A percentile compares a stretch with the other conserved stretches of the same genome.
Conservation (phyloP, 1,140 invertebrate species). For the Pseudomyrmex cubaensis region DNA sequence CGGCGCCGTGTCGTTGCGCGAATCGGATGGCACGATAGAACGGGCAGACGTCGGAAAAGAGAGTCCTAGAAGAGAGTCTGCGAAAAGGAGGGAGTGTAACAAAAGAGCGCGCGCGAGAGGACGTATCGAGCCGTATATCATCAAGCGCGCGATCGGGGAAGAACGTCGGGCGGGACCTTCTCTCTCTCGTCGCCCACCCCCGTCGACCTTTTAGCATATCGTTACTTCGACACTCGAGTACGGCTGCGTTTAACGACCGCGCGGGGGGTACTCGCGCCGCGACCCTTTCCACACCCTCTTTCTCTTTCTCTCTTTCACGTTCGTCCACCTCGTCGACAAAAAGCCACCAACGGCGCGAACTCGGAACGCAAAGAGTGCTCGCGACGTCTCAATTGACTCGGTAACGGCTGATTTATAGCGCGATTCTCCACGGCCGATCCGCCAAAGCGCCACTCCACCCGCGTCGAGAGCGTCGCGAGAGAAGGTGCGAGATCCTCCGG, state of each 20-base stretch:
- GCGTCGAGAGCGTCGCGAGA: constrained; percentile 39
- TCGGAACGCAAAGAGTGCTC: constrained; percentile 78
- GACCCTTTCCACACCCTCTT: constrained; percentile 43
- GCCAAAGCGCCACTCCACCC: constrained; percentile 33
- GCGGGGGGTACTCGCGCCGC: constrained; percentile 26
- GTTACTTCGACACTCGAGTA: constrained; percentile 80
- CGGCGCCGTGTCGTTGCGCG: constrained; percentile 61
- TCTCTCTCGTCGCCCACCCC: constrained; percentile 44
- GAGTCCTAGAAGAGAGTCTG: constrained; percentile 13
- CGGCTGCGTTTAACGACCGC: constrained; percentile 82
- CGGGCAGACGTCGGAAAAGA: constrained; percentile 19
- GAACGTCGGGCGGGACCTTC: constrained; percentile 22
- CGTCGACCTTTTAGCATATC: constrained; percentile 79
- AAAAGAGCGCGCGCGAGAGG: constrained; percentile 33
- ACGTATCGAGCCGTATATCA: constrained; percentile 75
- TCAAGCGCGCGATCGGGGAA: constrained; percentile 63
- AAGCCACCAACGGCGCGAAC: constrained; percentile 63
- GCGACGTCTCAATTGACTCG: constrained; percentile 83
- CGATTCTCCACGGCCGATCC: constrained; percentile 67
- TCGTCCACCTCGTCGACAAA: constrained; percentile 54
- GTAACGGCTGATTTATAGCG: constrained; percentile 79
- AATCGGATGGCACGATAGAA: constrained; percentile 42
- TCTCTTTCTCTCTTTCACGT: not conserved
- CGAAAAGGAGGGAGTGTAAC: constrained; percentile 19
- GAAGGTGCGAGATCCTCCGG: constrained; percentile 46